Percentiles rank a stretch among this genome's conserved stretches.
phyloP scores from a whole-genome alignment of 1,140 invertebrate species.

The Drusus annulatus region DNA sequence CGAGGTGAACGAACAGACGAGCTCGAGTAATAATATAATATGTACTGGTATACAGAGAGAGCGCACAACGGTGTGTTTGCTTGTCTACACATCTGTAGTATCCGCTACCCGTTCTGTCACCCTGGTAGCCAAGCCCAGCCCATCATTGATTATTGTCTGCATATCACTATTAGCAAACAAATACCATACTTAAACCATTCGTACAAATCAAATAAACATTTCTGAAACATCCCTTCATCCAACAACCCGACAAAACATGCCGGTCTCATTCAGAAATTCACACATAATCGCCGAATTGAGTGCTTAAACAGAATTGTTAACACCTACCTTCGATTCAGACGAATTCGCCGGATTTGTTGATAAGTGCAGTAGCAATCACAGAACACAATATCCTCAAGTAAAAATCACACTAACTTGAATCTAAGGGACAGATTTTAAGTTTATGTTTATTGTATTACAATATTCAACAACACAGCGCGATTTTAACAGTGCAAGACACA shows the following conservation, averaged over 20 bases:
- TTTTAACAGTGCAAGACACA: not conserved
- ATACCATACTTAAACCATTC: too few species aligned
- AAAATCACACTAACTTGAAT: constrained; percentile 24
- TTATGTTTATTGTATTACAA: too few species aligned
- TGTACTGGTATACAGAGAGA: not conserved
- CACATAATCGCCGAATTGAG: not conserved
- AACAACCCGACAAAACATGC: not conserved
- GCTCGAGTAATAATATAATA: not conserved
- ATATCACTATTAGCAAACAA: not conserved
- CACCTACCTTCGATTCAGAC: constrained; percentile 16
- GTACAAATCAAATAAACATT: not conserved
- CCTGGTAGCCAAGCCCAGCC: not conserved
- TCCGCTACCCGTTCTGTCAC: not conserved
- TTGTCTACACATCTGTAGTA: not conserved
- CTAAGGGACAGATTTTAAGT: not conserved
- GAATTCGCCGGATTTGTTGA: not conserved
- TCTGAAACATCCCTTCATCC: not conserved
- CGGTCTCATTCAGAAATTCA: not conserved
- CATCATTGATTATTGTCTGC: constrained; percentile 5
- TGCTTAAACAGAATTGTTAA: constrained; percentile 13
- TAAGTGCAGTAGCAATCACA: constrained; percentile 6
- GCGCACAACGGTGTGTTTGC: not conserved
- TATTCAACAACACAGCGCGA: not conserved
- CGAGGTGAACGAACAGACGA: constrained; percentile 7
- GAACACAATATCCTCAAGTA: constrained; percentile 35